Evolutionary conservation across 2,113 vertebrate genomes (phyloP), one percentile per base, ranked within the genome.

Genomic region (Daphoenositta chrysoptera): DNA sequence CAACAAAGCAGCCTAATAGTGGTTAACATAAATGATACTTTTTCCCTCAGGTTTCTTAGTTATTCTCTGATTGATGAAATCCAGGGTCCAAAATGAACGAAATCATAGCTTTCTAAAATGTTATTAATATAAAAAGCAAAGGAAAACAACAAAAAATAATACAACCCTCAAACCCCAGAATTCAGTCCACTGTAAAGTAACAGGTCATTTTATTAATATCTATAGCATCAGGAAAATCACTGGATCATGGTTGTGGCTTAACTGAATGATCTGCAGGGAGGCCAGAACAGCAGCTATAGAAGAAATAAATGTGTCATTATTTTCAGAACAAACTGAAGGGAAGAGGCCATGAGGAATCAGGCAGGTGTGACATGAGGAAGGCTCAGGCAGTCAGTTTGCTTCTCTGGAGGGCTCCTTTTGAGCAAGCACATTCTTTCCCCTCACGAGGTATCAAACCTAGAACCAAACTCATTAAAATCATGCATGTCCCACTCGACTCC

Each of bases 1-100:
- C 64, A 94, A 63, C 70, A 87, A 86, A 65, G 35, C 40, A 76
- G 22, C 51, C 57, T 75, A 70, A 77, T 81, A 83, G 27, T 33
- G 21, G 65, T 31, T 93, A 35, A 61, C 35, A 35, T n/a, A 57
- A 78, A 68, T 69, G 0, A 60, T 72, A 8, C 14, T 23, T 23
- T 53, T 24, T 3, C 26, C 31, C 23, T 9, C 40, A 18, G 16
- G 31, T 93, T 66, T 69, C 50, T 83, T 50, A 75, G 9, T 72
- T 85, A 54, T 78, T 73, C 40, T 87, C 28, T 58, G 26, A 81
- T 53, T 70, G 65, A 68, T 68, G 11, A 39, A 33, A 69, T 42
- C 23, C n/a, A 15, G 37, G 10, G 30, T 33, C 58, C 64, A 72
- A 47, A 69, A 61, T 22, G 1, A 83, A 8, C 11, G 47, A 76